Evolutionary conservation across 2,113 vertebrate genomes (phyloP), one percentile per base, ranked within the genome.

Genomic region (Ascaphus truei): DNA sequence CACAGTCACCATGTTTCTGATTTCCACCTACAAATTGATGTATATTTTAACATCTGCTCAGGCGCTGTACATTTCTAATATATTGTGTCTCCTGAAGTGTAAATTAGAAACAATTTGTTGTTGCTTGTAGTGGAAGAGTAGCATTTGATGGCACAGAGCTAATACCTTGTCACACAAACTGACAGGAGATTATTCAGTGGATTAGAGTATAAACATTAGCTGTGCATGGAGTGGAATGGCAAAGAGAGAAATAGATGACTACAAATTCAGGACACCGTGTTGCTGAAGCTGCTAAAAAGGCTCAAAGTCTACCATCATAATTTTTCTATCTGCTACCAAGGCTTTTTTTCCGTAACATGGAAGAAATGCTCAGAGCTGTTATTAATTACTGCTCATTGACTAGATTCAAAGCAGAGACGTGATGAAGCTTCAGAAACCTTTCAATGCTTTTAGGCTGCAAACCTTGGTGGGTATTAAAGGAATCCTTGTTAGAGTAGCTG

Each of bases 181-280:
- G 87, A 87, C 86, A 83, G 84, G 81, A 90, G 85, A 88, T 88
- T 88, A 90, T 84, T 84, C 84, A 86, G 83, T 87, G 85, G 84
- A 88, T 88, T 88, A 87, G 85, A 87, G 82, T 82, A 79, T 75
- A 85, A 82, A 82, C 84, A 88, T 90, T 86, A 86, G 81, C 87
- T 83, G 82, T 82, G 84, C 85, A 82, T 73, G 55, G 78, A 83
- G 80, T 68, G 79, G 85, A 83, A 88, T 86, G 77, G 80, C 84
- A 80, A 82, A 84, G 80, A 83, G 77, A 74, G 80, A 68, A 77
- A 76, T 74, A 34, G 39, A 57, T 65, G 30, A 60, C 37, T 48
- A 36, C 20, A 51, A 18, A 72, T 37, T 56, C 27, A 47, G 33
- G 52, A 30, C 55, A 75, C 67, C 61, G 34, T 23, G 55, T 65